Conservation (phyloP, 2,113 vertebrate species). For the Pterocles gutturalis region DNA sequence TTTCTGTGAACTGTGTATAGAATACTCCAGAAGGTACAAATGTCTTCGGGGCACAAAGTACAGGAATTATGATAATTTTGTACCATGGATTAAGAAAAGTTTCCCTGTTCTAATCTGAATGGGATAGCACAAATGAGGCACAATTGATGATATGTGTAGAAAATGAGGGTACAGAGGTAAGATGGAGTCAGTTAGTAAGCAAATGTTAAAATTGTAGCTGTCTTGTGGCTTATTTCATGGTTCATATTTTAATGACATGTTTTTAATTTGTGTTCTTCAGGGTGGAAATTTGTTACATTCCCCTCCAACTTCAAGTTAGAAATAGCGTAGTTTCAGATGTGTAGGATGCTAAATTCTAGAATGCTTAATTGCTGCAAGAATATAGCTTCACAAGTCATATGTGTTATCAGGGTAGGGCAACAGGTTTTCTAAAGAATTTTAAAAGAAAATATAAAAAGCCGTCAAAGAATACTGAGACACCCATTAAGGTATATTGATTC, state of each 20-base stretch:
- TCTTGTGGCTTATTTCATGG: not conserved
- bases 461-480: not conserved
- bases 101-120: not conserved
- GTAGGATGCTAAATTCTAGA: not conserved
- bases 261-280: not conserved
- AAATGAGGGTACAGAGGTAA: not conserved
- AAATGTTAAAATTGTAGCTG: not conserved
- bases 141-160: not conserved
- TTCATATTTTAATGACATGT: accelerated
- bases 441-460: not conserved
- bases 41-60: not conserved
- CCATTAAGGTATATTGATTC: not conserved
- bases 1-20: not conserved
- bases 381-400: not conserved
- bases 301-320: not conserved
- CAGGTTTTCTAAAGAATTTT: not conserved
- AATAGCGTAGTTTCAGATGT: not conserved
- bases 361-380: not conserved
- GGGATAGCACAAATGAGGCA: not conserved
- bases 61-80: not conserved
- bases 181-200: not conserved
- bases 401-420: not conserved
- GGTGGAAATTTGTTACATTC: not conserved
- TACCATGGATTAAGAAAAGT: not conserved
- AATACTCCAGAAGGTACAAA: not conserved